Base-by-base conservation (phyloP, 1,140 invertebrate species). In the Adelges cooleyi region DNA sequence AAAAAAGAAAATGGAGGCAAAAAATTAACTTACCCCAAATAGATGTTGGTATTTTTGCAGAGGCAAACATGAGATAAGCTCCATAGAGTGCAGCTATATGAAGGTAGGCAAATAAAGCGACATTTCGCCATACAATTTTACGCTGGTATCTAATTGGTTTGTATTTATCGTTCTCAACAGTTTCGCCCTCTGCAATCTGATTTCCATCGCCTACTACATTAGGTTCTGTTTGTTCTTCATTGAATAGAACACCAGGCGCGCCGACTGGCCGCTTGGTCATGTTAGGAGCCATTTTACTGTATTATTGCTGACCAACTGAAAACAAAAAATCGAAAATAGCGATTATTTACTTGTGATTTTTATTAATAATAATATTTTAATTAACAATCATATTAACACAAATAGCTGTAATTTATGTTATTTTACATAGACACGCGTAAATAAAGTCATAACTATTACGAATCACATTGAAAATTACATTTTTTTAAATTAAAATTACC, bases 91-190 rank as follows among this genome's bases (percentile, higher is more conserved):
- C 87, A 22, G 83, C 85, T 13, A 89, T 25, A 76, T 99, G 95
- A n/a, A 98, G 80, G 67, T 85, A 84, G 8, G 77, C 72, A 74
- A 97, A 95, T 1, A 92, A 75, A 6, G 87, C 77, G 10, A 98
- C 90, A 75, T 98, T 98, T 70, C 86, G 82, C 94, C 95, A 98
- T 0, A 97, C 93, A 25, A 94, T 84, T 70, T 86, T 71, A 8
- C 78, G 71, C 44, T 66, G 62, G 67, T 72, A 78, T 48, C 42
- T 59, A 10, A 65, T 52, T 29, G 67, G 66, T 46, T 62, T 48
- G 27, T 66, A 52, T 40, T 56, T 40, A 20, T 20, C 23, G 38
- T 53, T 51, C 17, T 25, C 51, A 40, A 71, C 75, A 75, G 36
- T 79, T 36, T 75, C 73, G 66, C 78, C 72, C 59, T 78, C 74